phyloP scores from a whole-genome alignment of 2,113 vertebrate species.

The Rattus norvegicus region GRCr8 NC_086033.1:23916501-23917000 shows the following conservation, averaged over 20 bases:
- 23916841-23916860: background rate
- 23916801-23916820: background rate
- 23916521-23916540: background rate
- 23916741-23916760: constrained; percentile 28
- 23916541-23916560: background rate
- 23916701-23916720: background rate
- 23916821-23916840: background rate
- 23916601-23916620: background rate
- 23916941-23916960: constrained; percentile 20
- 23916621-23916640: background rate
- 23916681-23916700: constrained; percentile 10
- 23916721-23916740: background rate
- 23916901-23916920: constrained; percentile 2
- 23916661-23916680: background rate
- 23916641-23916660: background rate
- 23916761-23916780: constrained; percentile 44
- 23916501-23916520: background rate
- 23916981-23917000: constrained; percentile 30
- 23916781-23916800: constrained; percentile 23
- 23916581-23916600: background rate
- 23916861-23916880: background rate
- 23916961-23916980: background rate
- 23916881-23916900: background rate
- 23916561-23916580: background rate
- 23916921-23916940: background rate